These are phyloP conservation scores for Dendroctonus valens DNA, from an alignment of 1,140 invertebrate species.

Conservation along the genomic window DNA sequence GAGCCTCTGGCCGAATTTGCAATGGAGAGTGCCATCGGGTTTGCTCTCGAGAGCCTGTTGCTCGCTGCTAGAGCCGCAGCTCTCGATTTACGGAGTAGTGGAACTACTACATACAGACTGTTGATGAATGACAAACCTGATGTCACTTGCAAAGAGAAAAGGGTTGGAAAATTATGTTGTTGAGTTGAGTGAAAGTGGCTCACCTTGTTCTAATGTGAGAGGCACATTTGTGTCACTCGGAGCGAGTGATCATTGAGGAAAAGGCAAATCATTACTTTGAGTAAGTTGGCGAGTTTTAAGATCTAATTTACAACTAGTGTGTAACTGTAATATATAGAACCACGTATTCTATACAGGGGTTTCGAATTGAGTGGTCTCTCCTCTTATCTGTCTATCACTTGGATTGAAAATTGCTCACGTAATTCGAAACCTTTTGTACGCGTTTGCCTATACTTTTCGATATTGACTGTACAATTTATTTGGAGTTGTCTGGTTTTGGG, in stretches of 20 bases:
- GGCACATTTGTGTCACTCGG: neutral
- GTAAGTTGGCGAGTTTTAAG: constrained; percentile 36
- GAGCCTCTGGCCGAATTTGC: too few relatives aligned
- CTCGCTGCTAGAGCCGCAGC: too few relatives aligned
- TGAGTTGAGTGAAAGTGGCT: too few relatives aligned
- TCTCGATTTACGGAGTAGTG: neutral
- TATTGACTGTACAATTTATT: constrained; percentile 33
- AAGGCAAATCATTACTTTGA: constrained; percentile 41
- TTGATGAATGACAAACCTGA: neutral
- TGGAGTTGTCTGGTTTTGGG: constrained; percentile 14
- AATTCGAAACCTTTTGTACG: constrained; percentile 39
- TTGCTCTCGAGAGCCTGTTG: too few relatives aligned
- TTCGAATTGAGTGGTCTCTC: too few relatives aligned
- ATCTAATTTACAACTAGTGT: constrained; percentile 47
- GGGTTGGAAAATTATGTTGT: too few relatives aligned
- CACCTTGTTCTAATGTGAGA: too few relatives aligned
- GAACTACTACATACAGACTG: neutral
- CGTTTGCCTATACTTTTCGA: constrained; percentile 43
- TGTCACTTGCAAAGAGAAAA: neutral
- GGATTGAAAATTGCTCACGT: too few relatives aligned
- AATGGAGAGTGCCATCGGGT: too few relatives aligned
- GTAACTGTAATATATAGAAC: constrained; percentile 43
- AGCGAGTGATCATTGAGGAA: neutral
- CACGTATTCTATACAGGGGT: constrained; percentile 34
- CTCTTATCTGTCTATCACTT: too few relatives aligned